Percentiles rank a stretch among this genome's conserved stretches.
Conservation (phyloP, 2,113 vertebrate species). For the Strigops habroptila region DNA sequence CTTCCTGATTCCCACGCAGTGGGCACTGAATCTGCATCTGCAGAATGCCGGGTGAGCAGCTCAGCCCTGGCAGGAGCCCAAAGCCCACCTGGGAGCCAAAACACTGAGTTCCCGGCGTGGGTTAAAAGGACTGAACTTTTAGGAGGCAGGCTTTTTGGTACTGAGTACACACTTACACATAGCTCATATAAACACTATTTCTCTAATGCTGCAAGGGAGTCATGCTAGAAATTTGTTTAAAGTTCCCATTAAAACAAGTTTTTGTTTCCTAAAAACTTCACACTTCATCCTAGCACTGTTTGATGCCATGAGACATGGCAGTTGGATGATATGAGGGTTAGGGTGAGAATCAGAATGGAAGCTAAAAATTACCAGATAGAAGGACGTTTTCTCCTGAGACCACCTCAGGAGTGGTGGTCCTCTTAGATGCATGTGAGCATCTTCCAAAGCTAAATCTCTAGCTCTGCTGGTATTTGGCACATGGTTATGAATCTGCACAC, state of each 20-base stretch:
- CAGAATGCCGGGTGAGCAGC: slow-evolving; percentile 78
- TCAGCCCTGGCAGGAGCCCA: neutral
- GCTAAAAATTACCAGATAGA: neutral
- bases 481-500: neutral
- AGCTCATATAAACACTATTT: neutral
- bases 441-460: neutral
- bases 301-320: neutral
- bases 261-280: neutral
- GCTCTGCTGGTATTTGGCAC: neutral
- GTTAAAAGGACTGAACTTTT: neutral
- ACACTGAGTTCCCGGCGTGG: fast-evolving
- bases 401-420: too few species aligned
- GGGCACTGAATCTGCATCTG: slow-evolving; percentile 79
- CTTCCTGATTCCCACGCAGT: slow-evolving; percentile 86
- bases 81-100: neutral
- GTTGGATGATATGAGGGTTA: neutral
- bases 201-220: neutral
- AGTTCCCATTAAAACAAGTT: neutral
- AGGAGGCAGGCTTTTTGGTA: neutral
- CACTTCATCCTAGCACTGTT: neutral
- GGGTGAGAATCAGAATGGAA: neutral
- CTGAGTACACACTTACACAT: neutral
- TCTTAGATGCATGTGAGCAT: neutral
- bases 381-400: neutral
- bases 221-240: neutral